Base-by-base conservation (phyloP, 2,113 vertebrate genomes). In the Tetraodon nigroviridis region DNA sequence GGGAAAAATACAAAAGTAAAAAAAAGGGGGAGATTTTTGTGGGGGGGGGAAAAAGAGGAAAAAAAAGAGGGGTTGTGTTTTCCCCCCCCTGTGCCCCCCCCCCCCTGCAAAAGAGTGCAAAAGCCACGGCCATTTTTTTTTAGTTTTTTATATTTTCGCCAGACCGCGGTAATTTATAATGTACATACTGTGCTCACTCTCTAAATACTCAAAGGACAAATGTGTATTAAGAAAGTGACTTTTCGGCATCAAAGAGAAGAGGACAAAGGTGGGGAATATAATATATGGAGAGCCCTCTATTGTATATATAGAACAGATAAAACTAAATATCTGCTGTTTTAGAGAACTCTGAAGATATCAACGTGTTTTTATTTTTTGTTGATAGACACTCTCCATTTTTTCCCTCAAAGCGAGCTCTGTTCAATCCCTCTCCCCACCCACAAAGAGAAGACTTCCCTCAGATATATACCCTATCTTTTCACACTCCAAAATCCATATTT, bases 121-220 rank as follows among this genome's bases (percentile, higher is more conserved):
- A 83, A 75, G 88, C 87, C 86, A 88, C 86, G 78, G 80, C 78
- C 79, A 10, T 84, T 86, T 62, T 78, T 82, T 80, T 86, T 84
- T 83, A 83, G 87, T 89, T 90, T 89, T 90, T 90, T 92, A 87
- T 90, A 89, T 88, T 80, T 76, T 76, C 83, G 86, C 77, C 44
- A 79, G 80, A 88, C 84, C 86, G 68, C 85, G 83, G 76, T 90
- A 84, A 90, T 91, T 91, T 90, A 87, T 91, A 89, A 80, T 91
- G 90, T 91, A 91, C 76, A 91, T 92, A 90, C 66, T 82, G 65
- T 73, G 83, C 89, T 84, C 86, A 85, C 76, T 88, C 83, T 89
- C 88, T 88, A 73, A 84, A 88, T 79, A 69, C 20, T 22, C 60
- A 79, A 73, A 78, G 71, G 76, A 88, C 74, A 79, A 77, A 69